Conservation (phyloP, 2,113 vertebrate genomes). For the Notothenia rossii region DNA sequence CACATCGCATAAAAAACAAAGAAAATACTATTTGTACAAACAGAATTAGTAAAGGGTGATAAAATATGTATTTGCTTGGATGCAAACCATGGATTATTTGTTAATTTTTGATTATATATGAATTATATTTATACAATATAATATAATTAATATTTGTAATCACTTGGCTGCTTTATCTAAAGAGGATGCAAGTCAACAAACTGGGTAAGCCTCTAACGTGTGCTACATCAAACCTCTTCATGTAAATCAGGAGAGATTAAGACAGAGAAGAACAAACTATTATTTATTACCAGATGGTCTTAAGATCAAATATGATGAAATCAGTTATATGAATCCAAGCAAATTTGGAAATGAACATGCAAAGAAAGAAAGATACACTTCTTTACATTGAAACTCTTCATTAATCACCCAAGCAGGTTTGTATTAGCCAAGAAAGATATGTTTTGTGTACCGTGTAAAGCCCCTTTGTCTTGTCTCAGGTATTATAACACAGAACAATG, state of each 20-base stretch:
- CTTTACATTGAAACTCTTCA: conserved; percentile 9
- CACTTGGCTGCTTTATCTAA: too few species aligned
- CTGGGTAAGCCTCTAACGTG: background rate
- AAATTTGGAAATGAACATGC: conserved; percentile 52
- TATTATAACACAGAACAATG: conserved; percentile 29
- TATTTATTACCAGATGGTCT: background rate
- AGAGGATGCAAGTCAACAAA: background rate
- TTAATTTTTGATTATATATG: too few species aligned
- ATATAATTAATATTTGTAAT: too few species aligned
- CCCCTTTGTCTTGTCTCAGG: conserved; percentile 32
- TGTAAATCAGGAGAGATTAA: background rate
- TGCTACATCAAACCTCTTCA: background rate
- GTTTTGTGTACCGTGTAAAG: conserved; percentile 21
- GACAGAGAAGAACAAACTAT: background rate
- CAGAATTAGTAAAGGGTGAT: conserved; percentile 52
- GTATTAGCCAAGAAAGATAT: background rate
- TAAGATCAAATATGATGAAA: conserved; percentile 31
- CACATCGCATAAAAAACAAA: conserved; percentile 72
- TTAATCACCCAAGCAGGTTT: conserved; percentile 4
- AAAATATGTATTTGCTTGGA: conserved; percentile 61
- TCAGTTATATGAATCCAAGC: conserved; percentile 56
- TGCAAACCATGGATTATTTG: conserved; percentile 37
- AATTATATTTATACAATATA: too few species aligned
- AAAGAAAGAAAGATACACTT: conserved; percentile 43
- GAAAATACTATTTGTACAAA: conserved; percentile 69